Base-by-base conservation (phyloP, 2,888 invertebrate genomes). In the Cryptocheilus praepositus region DNA sequence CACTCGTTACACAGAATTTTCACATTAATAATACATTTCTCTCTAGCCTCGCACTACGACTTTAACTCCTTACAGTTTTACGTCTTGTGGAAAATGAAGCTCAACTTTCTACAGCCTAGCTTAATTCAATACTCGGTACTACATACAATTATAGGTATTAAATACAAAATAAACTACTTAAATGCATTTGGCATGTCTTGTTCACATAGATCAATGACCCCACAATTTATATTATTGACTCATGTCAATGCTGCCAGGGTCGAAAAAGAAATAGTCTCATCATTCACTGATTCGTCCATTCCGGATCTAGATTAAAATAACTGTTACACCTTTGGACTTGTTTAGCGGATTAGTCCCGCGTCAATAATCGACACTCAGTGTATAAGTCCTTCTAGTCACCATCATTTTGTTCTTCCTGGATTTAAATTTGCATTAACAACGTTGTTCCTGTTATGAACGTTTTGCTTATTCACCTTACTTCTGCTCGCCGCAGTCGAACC, bases 121-220 rank as follows among this genome's bases (percentile, higher is more conserved):
- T 68, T 56, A 64, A 19, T 21, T 52, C 54, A 64, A 71, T 70
- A 75, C 67, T 71, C 55, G 53, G 36, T 54, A 61, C 63, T 67
- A 70, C 67, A 61, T 70, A 69, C 73, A 67, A 46, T 64, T 70
- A 64, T 70, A 55, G 55, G 63, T 65, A 74, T 77, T 62, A 65
- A 70, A 79, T 83, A 83, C 71, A 80, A 83, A 79, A 81, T 84
- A 82, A 80, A 67, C 76, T 81, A 84, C 68, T 79, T 81, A 85
- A 85, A 84, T 84, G 83, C 83, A 85, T 83, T 86, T 85, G 85
- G 83, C 85, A 82, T 85, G 83, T 83, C 71, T 82, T 73, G 77
- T 74, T 84, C 60, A 60, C 59, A 68, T 46, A 64, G 64, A 49
- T 51, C 36, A 11, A 15, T 8, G 43, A 22, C 36, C 46, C 36